Base-by-base conservation (phyloP, 2,797 vertebrate genomes). In the Etheostoma nigrum region DNA sequence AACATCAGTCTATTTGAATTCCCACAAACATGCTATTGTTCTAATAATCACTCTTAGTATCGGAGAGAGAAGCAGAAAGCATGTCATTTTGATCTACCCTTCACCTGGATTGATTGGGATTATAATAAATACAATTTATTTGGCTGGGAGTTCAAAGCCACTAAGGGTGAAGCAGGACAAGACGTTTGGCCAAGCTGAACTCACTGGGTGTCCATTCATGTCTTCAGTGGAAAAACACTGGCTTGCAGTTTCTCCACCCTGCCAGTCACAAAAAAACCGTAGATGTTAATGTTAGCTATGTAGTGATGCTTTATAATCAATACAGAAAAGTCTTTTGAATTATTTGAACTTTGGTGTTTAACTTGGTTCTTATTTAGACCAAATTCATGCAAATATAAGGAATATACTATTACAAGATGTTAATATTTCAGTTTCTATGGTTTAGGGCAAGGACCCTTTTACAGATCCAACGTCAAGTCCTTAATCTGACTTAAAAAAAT, bases 151-250 rank as follows among this genome's bases (percentile, higher is more conserved):
- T 82, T 84, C 18, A 79, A 83, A 88, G 76, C 61, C 42, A 76
- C 66, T 54, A 13, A 72, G 33, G 49, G 48, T 47, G 55, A 65
- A 79, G 76, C 80, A 84, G 65, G 36, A 75, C 44, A 42, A 76
- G 72, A 57, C 12, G 71, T 76, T 80, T 47, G 85, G 69, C 81
- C 64, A 15, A 69, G 69, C 68, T 78, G 64, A 91, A 94, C 94
- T 94, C 93, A 95, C 93, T 79, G 94, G 86, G 76, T 93, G 91
- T 88, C 93, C 92, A 81, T 93, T 94, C 90, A 93, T 86, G 86
- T 89, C 92, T 85, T 80, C 85, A 77, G 88, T 81, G 68, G 92
- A 92, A 89, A 90, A 90, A 86, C 82, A 83, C 72, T 84, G 85
- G 79, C 63, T 89, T 85, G 83, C 61, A 80, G 82, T 77, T 74